Evolutionary conservation across 2,797 vertebrate species (phyloP).

Genomic region (Hydrolagus colliei): DNA sequence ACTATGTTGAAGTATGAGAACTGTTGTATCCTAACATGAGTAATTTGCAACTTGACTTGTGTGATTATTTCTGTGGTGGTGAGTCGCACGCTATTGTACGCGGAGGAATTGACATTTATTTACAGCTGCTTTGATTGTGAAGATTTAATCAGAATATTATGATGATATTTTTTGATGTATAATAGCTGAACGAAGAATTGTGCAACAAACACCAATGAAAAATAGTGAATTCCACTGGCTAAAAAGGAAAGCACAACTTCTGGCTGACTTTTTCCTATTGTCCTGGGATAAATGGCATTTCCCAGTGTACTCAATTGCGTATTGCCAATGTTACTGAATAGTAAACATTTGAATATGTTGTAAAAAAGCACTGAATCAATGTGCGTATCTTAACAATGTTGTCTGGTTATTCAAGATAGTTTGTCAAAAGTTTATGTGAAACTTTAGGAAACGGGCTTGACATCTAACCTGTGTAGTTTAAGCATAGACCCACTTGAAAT

Average conservation of each 20-base stretch:
- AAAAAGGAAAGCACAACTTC: neutral
- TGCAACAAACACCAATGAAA: neutral
- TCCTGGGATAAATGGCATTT: neutral
- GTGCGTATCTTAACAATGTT: neutral
- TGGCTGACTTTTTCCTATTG: neutral
- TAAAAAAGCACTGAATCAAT: neutral
- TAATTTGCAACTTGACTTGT: neutral
- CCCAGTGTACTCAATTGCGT: neutral
- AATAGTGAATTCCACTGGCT: neutral
- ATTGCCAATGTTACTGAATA: neutral
- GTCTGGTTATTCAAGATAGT: neutral
- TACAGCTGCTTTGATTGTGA: neutral
- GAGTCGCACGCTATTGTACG: neutral
- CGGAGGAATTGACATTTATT: neutral
- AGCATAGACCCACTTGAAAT: slow-evolving; percentile 34
- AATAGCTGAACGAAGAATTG: neutral
- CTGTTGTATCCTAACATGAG: neutral
- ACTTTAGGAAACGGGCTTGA: neutral
- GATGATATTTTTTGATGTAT: neutral
- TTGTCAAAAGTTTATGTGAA: neutral
- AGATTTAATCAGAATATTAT: neutral
- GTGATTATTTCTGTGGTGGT: neutral
- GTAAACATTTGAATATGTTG: neutral
- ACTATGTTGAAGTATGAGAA: neutral
- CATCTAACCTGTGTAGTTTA: slow-evolving; percentile 26